phyloP scores from a whole-genome alignment of 2,113 vertebrate species.

The Labeo rohita region DNA sequence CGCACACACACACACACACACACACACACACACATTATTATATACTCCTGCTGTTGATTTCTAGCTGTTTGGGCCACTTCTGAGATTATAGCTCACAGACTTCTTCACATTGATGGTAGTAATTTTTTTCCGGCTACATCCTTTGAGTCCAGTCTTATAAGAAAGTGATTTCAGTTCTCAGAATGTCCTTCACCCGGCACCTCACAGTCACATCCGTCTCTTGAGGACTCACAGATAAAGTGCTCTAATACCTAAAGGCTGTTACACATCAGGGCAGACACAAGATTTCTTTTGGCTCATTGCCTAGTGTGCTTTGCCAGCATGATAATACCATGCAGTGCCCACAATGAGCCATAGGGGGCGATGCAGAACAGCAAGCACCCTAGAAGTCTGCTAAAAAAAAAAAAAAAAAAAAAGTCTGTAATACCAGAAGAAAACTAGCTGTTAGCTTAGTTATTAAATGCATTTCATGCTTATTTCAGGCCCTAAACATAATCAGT shows the following conservation, averaged over 20 bases:
- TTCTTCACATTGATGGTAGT: constrained; percentile 19
- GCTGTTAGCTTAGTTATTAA: neutral
- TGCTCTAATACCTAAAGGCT: constrained; percentile 15
- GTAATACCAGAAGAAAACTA: neutral
- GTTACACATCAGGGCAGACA: constrained; percentile 29
- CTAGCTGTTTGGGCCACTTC: neutral
- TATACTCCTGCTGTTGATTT: constrained; percentile 23
- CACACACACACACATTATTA: neutral
- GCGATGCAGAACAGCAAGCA: neutral
- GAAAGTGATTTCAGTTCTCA: constrained; percentile 35
- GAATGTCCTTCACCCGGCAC: neutral
- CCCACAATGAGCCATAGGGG: constrained; percentile 18
- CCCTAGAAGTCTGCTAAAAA: neutral
- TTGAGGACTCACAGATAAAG: constrained; percentile 9
- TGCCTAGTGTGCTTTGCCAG: constrained; percentile 14
- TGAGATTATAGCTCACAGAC: constrained; percentile 35
- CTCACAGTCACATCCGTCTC: neutral
- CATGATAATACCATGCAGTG: neutral
- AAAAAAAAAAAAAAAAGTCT: neutral
- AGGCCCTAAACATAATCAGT: neutral
- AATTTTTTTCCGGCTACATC: constrained; percentile 23
- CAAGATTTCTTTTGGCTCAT: constrained; percentile 19
- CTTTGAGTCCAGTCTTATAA: neutral
- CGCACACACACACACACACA: neutral
- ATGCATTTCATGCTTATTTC: neutral